These are phyloP conservation scores for Drosophila neutralis DNA, from an alignment of 2,888 invertebrate genomes.

Conservation along the genomic window DNA sequence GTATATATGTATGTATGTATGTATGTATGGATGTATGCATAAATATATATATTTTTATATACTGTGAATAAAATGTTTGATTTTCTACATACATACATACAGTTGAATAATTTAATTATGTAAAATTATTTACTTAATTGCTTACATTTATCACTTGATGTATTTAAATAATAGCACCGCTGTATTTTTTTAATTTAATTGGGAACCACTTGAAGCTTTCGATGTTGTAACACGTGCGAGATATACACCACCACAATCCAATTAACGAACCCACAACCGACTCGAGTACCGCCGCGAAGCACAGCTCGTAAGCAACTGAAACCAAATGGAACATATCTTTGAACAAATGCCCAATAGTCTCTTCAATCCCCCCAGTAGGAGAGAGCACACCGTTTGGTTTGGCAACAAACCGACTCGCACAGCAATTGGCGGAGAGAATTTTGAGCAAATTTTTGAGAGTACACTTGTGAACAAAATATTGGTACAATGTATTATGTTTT, in stretches of 20 bases:
- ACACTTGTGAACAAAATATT: slow-evolving; percentile 26
- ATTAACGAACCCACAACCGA: slow-evolving; percentile 5
- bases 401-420: slow-evolving; percentile 10
- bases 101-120: not conserved
- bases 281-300: slow-evolving; percentile 28
- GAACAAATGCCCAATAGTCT: slow-evolving; percentile 1
- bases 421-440: not conserved
- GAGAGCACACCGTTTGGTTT: slow-evolving; percentile 24
- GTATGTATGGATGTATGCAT: not conserved
- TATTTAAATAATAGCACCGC: not conserved
- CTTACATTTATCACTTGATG: slow-evolving; percentile 18
- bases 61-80: not conserved
- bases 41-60: not conserved
- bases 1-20: not conserved
- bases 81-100: slow-evolving; percentile 10
- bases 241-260: slow-evolving; percentile 20
- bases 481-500: no score
- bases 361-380: not conserved
- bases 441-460: slow-evolving; percentile 1
- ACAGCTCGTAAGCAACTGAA: slow-evolving; percentile 48
- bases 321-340: slow-evolving; percentile 33
- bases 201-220: slow-evolving; percentile 60
- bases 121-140: slow-evolving; percentile 4
- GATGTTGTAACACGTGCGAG: slow-evolving; percentile 54
- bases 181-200: not conserved